These are phyloP conservation scores for Sialia sialis DNA, from an alignment of 2,113 vertebrate species.

Conservation along the genomic window DNA sequence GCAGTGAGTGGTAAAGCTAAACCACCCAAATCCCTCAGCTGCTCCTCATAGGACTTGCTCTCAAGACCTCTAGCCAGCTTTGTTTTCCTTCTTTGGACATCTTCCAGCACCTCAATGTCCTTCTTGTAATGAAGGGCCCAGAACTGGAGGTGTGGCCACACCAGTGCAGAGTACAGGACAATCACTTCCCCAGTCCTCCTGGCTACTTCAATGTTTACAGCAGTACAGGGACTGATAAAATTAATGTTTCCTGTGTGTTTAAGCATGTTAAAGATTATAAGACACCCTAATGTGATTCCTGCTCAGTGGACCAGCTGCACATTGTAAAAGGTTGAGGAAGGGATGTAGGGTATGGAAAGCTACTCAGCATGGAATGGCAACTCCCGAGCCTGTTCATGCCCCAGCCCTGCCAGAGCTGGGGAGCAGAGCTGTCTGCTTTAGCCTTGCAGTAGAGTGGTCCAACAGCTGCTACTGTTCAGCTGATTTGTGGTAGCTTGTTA, in stretches of 20 bases:
- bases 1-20: not conserved
- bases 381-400: not conserved
- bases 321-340: not conserved
- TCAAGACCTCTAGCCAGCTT: not conserved
- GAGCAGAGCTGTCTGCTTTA: not conserved
- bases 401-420: not conserved
- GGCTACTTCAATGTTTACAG: not conserved
- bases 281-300: not conserved
- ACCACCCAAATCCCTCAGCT: not conserved
- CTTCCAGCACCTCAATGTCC: not conserved
- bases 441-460: not conserved
- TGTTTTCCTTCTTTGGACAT: not conserved
- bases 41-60: not conserved
- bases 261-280: not conserved
- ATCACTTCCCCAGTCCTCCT: not conserved
- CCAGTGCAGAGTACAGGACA: not conserved
- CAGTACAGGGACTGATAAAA: not conserved
- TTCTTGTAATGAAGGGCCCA: not conserved
- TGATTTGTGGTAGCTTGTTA: not conserved
- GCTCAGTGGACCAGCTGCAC: not conserved
- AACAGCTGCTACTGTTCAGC: not conserved
- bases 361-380: rapidly evolving
- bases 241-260: not conserved
- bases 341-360: not conserved
- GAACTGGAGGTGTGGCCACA: not conserved